phyloP scores from a whole-genome alignment of 2,888 invertebrate genomes.

The Stramonita haemastoma region DNA sequence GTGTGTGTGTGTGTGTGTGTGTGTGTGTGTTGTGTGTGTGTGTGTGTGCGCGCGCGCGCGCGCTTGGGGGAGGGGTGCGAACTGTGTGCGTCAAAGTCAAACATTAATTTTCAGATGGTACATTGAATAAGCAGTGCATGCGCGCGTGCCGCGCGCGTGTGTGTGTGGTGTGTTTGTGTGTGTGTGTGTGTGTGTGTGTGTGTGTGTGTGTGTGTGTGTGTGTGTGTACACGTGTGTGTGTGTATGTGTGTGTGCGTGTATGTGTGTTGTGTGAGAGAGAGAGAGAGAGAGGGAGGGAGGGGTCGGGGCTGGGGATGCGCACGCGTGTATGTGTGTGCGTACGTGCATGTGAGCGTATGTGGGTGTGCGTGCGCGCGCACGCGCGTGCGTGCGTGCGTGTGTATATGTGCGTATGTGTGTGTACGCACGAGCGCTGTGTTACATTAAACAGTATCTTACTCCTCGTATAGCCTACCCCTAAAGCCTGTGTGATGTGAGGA shows the following conservation, averaged over 20 bases:
- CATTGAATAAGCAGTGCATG: too few relatives aligned
- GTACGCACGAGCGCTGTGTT: too few relatives aligned
- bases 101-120: too few relatives aligned
- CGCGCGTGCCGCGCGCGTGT: too few relatives aligned
- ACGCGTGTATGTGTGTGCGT: neutral
- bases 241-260: conserved; percentile 1
- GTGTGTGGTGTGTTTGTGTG: conserved; percentile 8
- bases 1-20: neutral
- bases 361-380: neutral
- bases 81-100: too few relatives aligned
- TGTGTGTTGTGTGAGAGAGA: neutral
- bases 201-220: neutral
- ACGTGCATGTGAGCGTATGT: neutral
- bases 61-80: too few relatives aligned
- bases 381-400: neutral
- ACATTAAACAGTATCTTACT: too few relatives aligned
- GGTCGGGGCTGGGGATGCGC: neutral
- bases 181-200: neutral
- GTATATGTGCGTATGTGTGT: neutral
- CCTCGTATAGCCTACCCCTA: too few relatives aligned
- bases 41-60: too few relatives aligned
- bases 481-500: too few relatives aligned
- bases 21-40: neutral
- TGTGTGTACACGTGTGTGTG: neutral
- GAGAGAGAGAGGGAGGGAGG: neutral